These are phyloP conservation scores for Andrena cerasifolii DNA, from an alignment of 1,140 invertebrate genomes.

Conservation along the genomic window DNA sequence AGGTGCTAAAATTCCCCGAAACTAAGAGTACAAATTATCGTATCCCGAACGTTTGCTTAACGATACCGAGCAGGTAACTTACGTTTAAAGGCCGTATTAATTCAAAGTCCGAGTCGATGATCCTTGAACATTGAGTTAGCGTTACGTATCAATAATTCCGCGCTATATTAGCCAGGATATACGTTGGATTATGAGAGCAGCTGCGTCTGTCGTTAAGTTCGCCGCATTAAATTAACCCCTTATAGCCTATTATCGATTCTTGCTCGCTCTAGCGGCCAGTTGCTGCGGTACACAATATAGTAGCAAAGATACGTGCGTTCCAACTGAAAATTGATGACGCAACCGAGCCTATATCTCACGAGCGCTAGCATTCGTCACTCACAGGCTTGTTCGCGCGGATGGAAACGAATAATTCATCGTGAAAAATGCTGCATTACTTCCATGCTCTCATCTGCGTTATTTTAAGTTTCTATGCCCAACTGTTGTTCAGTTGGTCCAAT, in stretches of 20 bases:
- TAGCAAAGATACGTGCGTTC: constrained; percentile 3
- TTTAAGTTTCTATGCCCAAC: too few species aligned
- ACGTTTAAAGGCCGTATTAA: not conserved
- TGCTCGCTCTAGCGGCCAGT: not conserved
- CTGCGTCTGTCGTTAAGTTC: constrained; percentile 35
- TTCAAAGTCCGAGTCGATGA: not conserved
- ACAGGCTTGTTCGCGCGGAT: not conserved
- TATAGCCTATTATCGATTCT: constrained; percentile 34
- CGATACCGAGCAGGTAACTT: not conserved
- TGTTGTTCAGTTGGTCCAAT: too few species aligned
- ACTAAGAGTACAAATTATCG: not conserved
- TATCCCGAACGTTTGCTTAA: not conserved
- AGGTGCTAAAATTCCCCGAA: too few species aligned
- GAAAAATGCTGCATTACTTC: too few species aligned
- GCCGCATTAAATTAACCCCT: constrained; percentile 34
- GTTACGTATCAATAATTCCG: not conserved
- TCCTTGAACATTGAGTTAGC: not conserved
- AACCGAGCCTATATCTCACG: not conserved
- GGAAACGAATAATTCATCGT: too few species aligned
- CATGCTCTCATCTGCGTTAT: too few species aligned
- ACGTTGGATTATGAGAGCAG: constrained; percentile 22
- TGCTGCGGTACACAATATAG: constrained; percentile 1
- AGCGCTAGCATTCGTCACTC: not conserved
- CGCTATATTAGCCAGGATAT: not conserved
- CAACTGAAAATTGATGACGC: constrained; percentile 30